These are phyloP conservation scores for Adrianichthys oophorus DNA, from an alignment of 2,797 vertebrate genomes.

Conservation along the genomic window DNA sequence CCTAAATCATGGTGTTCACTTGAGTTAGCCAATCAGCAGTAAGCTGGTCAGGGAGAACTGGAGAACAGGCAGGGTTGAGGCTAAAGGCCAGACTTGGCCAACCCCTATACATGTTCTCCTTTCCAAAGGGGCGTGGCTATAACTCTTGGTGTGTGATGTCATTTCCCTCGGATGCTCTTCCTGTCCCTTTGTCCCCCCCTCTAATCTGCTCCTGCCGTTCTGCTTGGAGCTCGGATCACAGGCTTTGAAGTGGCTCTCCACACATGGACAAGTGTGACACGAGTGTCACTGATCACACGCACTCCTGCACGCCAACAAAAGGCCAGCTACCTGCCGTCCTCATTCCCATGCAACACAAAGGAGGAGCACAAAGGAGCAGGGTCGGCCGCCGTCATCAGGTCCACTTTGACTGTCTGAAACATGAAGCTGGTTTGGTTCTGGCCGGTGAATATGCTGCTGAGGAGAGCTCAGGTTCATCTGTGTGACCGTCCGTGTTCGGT, in stretches of 20 bases:
- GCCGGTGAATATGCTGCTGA: conserved; percentile 38
- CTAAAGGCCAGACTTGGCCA: too few species aligned
- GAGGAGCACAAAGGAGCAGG: conserved; percentile 57
- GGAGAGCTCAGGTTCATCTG: conserved; percentile 50
- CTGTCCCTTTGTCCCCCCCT: conserved; percentile 61
- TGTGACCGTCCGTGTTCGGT: conserved; percentile 43
- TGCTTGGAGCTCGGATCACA: conserved; percentile 48
- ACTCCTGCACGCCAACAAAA: conserved; percentile 66
- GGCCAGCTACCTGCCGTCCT: conserved; percentile 72
- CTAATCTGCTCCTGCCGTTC: conserved; percentile 67
- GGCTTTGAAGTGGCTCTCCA: conserved; percentile 65
- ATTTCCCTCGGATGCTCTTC: conserved; percentile 58
- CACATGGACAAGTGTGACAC: conserved; percentile 30
- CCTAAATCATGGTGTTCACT: too few species aligned
- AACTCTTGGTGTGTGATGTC: conserved; percentile 38
- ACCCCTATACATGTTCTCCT: conserved; percentile 16
- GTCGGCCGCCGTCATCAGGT: conserved; percentile 53
- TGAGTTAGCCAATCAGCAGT: too few species aligned
- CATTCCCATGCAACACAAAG: conserved; percentile 82
- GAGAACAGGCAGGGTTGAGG: too few species aligned
- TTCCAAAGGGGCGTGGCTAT: conserved; percentile 17
- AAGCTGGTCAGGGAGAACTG: too few species aligned
- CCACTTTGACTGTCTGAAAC: conserved; percentile 59
- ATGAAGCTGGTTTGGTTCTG: conserved; percentile 35
- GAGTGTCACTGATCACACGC: conserved; percentile 50